phyloP scores from a whole-genome alignment of 2,113 vertebrate species.

The Anser cygnoides region DNA sequence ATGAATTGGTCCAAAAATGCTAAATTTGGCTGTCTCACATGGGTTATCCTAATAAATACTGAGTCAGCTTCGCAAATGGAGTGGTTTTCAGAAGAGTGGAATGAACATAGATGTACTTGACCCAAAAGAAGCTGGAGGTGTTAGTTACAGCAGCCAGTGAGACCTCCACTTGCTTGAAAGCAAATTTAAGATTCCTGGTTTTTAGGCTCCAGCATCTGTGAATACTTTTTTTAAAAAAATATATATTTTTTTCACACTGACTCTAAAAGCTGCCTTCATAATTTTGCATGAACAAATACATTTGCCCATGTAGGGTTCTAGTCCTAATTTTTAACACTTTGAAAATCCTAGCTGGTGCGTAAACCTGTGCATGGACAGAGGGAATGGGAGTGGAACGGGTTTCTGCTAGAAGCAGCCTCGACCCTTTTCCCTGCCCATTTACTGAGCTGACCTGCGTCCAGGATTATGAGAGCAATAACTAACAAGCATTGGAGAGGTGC shows the following conservation, averaged over 20 bases:
- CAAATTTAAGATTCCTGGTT: neutral
- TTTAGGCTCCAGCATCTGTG: slow-evolving; percentile 2
- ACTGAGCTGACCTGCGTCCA: neutral
- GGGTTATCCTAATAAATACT: slow-evolving; percentile 52
- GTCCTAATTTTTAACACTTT: rapidly evolving
- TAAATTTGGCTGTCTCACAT: slow-evolving; percentile 21
- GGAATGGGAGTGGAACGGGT: neutral
- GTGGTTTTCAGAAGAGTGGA: slow-evolving; percentile 12
- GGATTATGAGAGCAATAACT: neutral
- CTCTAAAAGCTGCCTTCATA: neutral
- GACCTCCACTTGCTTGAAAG: slow-evolving; percentile 38
- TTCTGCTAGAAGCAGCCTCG: neutral
- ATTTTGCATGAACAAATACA: neutral
- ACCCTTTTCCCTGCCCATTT: neutral
- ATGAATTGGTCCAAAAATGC: slow-evolving; percentile 28
- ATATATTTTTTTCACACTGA: neutral
- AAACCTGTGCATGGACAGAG: neutral
- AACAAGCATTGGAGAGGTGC: neutral
- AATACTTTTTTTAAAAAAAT: neutral
- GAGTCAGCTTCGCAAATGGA: slow-evolving; percentile 14
- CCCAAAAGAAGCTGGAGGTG: slow-evolving; percentile 20
- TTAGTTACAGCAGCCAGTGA: neutral
- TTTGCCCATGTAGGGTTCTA: neutral
- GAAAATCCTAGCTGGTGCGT: neutral
- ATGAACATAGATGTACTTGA: neutral